Base-by-base conservation (phyloP, 2,888 invertebrate genomes). In the Drosophila macrospina region DNA sequence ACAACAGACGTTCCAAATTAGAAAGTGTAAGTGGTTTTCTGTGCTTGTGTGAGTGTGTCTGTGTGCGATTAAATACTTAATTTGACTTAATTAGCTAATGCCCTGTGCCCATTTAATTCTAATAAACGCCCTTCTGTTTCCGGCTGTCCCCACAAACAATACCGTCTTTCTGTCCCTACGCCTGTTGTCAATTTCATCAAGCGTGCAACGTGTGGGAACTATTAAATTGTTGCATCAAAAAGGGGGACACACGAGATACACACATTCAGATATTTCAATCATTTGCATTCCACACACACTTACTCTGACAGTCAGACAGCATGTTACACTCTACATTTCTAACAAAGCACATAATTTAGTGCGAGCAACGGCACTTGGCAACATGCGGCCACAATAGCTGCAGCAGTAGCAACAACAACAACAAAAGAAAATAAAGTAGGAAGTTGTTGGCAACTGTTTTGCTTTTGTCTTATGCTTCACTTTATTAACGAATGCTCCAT, bases 161-260 rank as follows among this genome's bases (percentile, higher is more conserved):
- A 20, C 7, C 37, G 44, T 52, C 51, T 36, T 30, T 47, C 28
- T 56, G 36, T 41, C 39, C 36, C 39, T 47, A 37, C 34, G 32
- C 56, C 57, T 52, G 60, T 30, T 15, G 6, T 50, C 47, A 65
- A 69, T 62, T 76, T 61, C 50, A 59, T 54, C 48, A 54, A 62
- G 62, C 60, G 47, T 77, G 61, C 67, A 62, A 57, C 67, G 84
- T 84, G 87, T 87, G 85, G 82, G 82, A 85, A 81, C 57, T 51
- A 55, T 70, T 87, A 73, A 86, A 78, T 86, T 78, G 70, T 83
- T 86, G 84, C 84, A 78, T 71, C 41, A 69, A 76, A 83, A 74
- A 51, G 68, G 30, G 85, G 79, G 68, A 69, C 69, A 59, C 20
- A 62, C 60, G 65, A 70, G n/a, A 50, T 26, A 44, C n/a, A 77